Percentiles rank a stretch among this genome's conserved stretches.
Evolutionary conservation across 2,888 invertebrate genomes (phyloP).

Genomic region (Agrotis exclamationis): DNA sequence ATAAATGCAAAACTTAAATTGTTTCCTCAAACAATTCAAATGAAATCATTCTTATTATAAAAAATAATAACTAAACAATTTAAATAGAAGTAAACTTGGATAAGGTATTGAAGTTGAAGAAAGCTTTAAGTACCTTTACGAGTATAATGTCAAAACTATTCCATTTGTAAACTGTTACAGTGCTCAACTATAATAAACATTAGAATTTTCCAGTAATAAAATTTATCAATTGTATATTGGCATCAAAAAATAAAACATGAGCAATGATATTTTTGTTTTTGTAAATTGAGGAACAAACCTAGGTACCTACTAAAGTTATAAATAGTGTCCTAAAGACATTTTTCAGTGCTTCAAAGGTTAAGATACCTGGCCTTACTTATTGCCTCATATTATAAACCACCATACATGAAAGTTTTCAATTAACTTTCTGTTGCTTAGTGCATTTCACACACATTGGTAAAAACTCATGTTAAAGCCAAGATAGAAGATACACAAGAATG

Average conservation of each 20-base stretch:
- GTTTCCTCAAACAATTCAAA: conserved; percentile 14
- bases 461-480: no score
- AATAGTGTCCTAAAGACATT: background rate
- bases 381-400: no score
- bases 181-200: background rate
- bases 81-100: conserved; percentile 16
- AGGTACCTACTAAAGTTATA: no score
- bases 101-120: background rate
- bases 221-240: background rate
- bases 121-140: background rate
- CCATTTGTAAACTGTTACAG: background rate
- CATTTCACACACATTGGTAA: no score
- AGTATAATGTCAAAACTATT: background rate
- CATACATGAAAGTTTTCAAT: no score
- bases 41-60: conserved; percentile 2
- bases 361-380: background rate
- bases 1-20: conserved; percentile 41
- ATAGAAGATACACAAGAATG: no score
- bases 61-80: background rate
- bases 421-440: no score
- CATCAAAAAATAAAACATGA: background rate
- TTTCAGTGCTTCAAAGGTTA: background rate
- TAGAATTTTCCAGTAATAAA: background rate
- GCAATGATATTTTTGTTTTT: background rate
- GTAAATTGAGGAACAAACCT: no score